Evolutionary conservation across 2,888 invertebrate genomes (phyloP).

Genomic region (Dendrolimus pini): DNA sequence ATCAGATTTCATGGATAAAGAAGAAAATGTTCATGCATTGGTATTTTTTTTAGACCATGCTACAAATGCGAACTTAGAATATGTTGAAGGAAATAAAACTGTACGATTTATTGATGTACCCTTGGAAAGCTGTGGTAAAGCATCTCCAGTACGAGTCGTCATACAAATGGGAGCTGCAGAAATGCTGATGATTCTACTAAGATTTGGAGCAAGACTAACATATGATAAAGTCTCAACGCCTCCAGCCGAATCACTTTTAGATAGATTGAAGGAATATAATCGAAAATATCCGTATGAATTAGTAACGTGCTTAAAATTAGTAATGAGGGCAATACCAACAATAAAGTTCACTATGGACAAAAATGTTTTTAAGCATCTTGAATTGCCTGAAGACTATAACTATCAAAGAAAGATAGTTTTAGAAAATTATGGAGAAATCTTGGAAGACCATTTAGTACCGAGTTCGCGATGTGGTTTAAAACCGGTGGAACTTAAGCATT

Average conservation of each 20-base stretch:
- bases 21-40: conserved; percentile 86
- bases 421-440: conserved; percentile 65
- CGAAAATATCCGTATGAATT: conserved; percentile 82
- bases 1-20: conserved; percentile 86
- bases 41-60: conserved; percentile 88
- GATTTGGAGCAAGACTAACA: conserved; percentile 81
- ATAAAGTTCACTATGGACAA: conserved; percentile 70
- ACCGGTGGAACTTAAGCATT: conserved; percentile 84
- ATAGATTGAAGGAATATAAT: conserved; percentile 79
- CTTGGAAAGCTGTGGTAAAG: conserved; percentile 86
- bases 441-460: conserved; percentile 78
- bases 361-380: conserved; percentile 39
- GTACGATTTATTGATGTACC: conserved; percentile 86
- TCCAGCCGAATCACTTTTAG: conserved; percentile 79
- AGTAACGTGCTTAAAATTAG: conserved; percentile 80
- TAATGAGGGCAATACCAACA: conserved; percentile 79
- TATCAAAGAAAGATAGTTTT: conserved; percentile 57
- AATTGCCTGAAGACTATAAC: conserved; percentile 58
- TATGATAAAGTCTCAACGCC: conserved; percentile 77
- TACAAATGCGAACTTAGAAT: conserved; percentile 79
- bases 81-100: conserved; percentile 46
- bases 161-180: conserved; percentile 85
- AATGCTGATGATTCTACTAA: conserved; percentile 82
- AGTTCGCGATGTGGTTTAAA: conserved; percentile 75
- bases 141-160: conserved; percentile 84